Base-by-base conservation (phyloP, 2,888 invertebrate species). In the Euclidia mi region DNA sequence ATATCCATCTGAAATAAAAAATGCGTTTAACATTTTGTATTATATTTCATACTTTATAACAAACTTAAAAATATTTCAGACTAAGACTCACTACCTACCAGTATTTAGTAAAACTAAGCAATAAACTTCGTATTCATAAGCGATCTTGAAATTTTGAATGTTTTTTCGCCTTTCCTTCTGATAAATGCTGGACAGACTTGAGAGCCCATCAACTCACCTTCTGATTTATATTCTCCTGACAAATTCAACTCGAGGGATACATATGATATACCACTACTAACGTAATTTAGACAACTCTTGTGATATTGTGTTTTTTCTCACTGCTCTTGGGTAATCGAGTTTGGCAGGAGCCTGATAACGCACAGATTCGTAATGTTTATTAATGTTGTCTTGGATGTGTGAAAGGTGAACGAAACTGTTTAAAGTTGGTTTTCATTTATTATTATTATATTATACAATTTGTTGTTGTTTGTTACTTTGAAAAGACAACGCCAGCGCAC, bases 221-320 rank as follows among this genome's bases (percentile, higher is more conserved):
- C 50, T 59, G 65, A 66, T 70, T 70, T 66, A 70, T 66, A 28
- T 42, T n/a, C 35, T 42, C 31, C 35, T 46, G 32, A 32, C 51
- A 49, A 56, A 62, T 62, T 51, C 35, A 56, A 64, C 48, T 65
- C 40, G 32, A 42, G 63, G 51, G 41, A 48, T 41, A 59, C 34
- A 11, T 34, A 60, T 51, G 45, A 35, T 48, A 28, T 31, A 34
- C 29, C 28, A 29, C 7, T 12, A 4, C 10, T 20, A 37, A 43
- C 42, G 18, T 31, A 37, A 50, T 50, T 50, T 43, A 50, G 42
- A 50, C 12, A 50, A 35, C 29, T 18, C 32, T 20, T 18, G 29
- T 37, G n/a, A 29, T 18, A 29, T 17, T n/a, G n/a, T 12, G 11
- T 15, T 47, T 37, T 47, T 47, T 47, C 31, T 38, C 38, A 17